Evolutionary conservation across 2,888 invertebrate genomes (phyloP), one percentile per base, ranked within the genome.

Genomic region (Drosophila cyrtoloma): DNA sequence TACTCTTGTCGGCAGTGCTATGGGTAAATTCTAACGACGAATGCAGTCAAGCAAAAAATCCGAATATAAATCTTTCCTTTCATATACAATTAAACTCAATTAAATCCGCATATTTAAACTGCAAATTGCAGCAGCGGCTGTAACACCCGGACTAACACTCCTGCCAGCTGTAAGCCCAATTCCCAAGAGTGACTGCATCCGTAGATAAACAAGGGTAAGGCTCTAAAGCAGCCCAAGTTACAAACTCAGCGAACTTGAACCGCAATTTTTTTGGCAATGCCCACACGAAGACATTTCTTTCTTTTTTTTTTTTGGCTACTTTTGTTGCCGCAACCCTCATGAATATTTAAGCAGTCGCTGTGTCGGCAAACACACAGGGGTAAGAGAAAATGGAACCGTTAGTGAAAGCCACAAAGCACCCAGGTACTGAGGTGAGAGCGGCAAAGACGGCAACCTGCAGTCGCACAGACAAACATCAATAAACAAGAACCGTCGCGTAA

Each of bases 181-280:
- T 91, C 87, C 87, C 90, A 19, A 52, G 90, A 76, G 86, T 60
- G 65, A 75, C 64, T 82, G 91, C 89, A 81, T 76, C 79, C 70
- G 44, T 57, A 74, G 89, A 81, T 79, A 84, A 74, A 79, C 77
- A 75, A 81, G 90, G 82, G 61, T 67, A 64, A 53, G 56, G 28
- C 56, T 58, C 52, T 22, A 66, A 70, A 53, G 74, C 63, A 62
- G 55, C 39, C 53, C 68, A 70, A 79, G 86, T 68, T 72, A 77
- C 86, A 65, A 77, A 81, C 77, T 75, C 90, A 90, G 68, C 90
- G 86, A 91, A 90, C 85, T 91, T 91, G 91, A 91, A 90, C 90
- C 90, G 79, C 86, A 91, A 84, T 33, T 32, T 42, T 82, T 84
- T 87, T 78, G 87, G 90, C 81, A 84, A 79, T 81, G 72, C 71